Evolutionary conservation across 2,113 vertebrate species (phyloP).

Genomic region (Lophius piscatorius): DNA sequence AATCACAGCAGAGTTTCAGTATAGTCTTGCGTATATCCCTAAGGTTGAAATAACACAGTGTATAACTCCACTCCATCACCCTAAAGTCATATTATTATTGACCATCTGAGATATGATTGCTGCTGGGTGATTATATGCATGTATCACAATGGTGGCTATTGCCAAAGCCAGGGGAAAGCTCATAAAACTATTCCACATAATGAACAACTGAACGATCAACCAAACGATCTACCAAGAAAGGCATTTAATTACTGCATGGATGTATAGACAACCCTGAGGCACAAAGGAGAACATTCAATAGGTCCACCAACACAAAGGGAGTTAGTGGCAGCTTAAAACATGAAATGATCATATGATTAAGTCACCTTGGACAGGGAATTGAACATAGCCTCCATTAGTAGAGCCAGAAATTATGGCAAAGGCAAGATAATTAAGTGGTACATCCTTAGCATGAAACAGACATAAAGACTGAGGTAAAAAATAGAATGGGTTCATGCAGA

Average conservation of each 20-base stretch:
- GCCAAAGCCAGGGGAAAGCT: constrained; percentile 37
- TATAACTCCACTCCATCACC: constrained; percentile 51
- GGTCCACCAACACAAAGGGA: constrained; percentile 21
- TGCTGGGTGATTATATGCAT: constrained; percentile 62
- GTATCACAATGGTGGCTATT: constrained; percentile 49
- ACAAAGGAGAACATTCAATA: constrained; percentile 23
- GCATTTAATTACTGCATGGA: constrained; percentile 52
- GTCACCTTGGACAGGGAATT: constrained; percentile 24
- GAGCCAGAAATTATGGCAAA: constrained; percentile 18
- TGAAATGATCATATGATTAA: constrained; percentile 40
- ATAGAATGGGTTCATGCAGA: constrained; percentile 11
- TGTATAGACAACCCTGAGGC: constrained; percentile 46
- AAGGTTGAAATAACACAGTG: constrained; percentile 43
- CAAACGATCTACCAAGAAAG: constrained; percentile 49
- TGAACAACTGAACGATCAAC: constrained; percentile 53
- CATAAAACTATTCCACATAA: constrained; percentile 43
- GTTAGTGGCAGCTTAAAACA: constrained; percentile 25
- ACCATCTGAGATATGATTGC: constrained; percentile 62
- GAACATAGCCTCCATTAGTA: constrained; percentile 38
- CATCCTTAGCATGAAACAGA: constrained; percentile 28
- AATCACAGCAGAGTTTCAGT: constrained; percentile 10
- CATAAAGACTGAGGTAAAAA: constrained; percentile 19
- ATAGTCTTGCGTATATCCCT: constrained; percentile 34
- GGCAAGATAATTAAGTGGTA: constrained; percentile 18
- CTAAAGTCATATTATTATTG: constrained; percentile 64